These are phyloP conservation scores for Hydractinia symbiolongicarpus DNA, from an alignment of 30 jellyfish, hydroid and myxozoan genomes.

Conservation along the genomic window DNA sequence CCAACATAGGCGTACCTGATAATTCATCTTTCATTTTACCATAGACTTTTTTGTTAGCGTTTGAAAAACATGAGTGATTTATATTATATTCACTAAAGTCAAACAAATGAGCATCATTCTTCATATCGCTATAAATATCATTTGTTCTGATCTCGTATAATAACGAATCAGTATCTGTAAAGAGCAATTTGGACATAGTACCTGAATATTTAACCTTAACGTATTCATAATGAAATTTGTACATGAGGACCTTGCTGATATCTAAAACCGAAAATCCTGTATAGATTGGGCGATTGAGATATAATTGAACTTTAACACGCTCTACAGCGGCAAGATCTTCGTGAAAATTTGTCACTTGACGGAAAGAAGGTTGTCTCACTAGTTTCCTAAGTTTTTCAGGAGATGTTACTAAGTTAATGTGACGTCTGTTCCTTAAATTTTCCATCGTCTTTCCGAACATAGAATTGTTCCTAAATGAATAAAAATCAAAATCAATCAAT, in stretches of 20 bases:
- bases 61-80: neutral
- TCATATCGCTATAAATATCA: too few relatives aligned
- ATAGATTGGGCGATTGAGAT: neutral
- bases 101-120: too few relatives aligned
- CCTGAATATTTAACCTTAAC: too few relatives aligned
- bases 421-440: neutral
- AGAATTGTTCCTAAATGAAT: neutral
- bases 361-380: conserved; percentile 1
- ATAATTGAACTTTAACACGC: neutral
- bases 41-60: neutral
- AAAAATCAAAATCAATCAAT: neutral
- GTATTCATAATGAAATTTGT: too few relatives aligned
- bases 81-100: too few relatives aligned
- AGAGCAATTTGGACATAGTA: too few relatives aligned
- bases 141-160: too few relatives aligned
- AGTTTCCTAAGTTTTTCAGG: neutral
- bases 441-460: neutral
- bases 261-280: neutral
- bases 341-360: conserved; percentile 1
- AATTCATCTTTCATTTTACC: neutral
- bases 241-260: too few relatives aligned
- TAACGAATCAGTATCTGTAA: too few relatives aligned
- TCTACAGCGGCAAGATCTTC: conserved; percentile 2
- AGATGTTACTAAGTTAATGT: neutral
- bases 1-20: too few relatives aligned